These are phyloP conservation scores for Crocodylus rhombifer DNA, from an alignment of 2,797 vertebrate species.

Conservation along the genomic window DNA sequence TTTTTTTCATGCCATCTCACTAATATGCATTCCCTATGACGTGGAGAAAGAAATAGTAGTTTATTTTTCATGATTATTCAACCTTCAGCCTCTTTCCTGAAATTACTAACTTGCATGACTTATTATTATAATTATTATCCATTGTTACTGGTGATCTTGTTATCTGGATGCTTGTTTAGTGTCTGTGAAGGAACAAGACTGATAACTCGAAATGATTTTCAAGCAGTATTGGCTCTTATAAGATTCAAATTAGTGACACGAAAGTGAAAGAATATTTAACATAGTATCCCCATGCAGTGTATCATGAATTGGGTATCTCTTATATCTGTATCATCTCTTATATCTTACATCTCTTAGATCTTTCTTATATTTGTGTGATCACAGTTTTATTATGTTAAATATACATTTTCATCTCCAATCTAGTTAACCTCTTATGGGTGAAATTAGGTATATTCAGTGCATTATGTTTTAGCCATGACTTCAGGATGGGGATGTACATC, in stretches of 20 bases:
- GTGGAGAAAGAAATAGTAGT: neutral
- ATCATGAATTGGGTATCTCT: neutral
- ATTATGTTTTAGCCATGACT: neutral
- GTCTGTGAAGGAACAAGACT: neutral
- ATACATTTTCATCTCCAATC: fast-evolving
- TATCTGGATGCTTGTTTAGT: neutral
- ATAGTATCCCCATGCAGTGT: neutral
- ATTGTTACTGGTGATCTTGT: neutral
- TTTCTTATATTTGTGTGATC: neutral
- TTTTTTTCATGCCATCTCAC: neutral
- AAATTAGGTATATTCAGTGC: neutral
- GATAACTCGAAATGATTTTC: neutral
- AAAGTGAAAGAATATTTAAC: neutral
- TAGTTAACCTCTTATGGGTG: neutral
- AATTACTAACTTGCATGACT: too few relatives aligned
- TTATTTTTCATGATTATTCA: neutral
- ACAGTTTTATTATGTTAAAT: neutral
- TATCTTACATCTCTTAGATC: neutral
- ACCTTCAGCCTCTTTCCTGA: too few relatives aligned
- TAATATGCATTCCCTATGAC: neutral
- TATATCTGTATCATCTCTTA: neutral
- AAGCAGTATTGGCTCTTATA: neutral
- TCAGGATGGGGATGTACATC: neutral
- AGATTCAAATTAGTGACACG: neutral
- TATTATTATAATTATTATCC: too few relatives aligned